Base-by-base conservation (phyloP, 1,140 invertebrate species). In the Druon quercuslanigerum region DNA sequence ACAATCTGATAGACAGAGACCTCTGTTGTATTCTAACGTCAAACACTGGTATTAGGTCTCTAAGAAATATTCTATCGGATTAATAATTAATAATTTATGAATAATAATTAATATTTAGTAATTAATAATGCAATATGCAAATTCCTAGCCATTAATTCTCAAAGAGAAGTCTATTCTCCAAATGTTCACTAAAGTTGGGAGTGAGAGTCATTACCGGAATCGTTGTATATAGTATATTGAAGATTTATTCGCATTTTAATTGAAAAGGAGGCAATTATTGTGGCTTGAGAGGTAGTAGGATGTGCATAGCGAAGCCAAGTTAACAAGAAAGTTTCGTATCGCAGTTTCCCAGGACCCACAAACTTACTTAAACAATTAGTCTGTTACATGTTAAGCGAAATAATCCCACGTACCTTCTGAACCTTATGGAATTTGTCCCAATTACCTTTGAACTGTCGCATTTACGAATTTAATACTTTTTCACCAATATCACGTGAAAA, bases 311-410 rank as follows among this genome's bases (percentile, higher is more conserved):
- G 25, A 56, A 66, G 33, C 33, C 25, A 66, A 40, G 33, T 66
- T 66, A 66, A 66, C 60, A 33, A 66, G 60, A 66, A 66, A 66
- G 60, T 66, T 66, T 66, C 25, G 60, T 66, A 66, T 66, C 60
- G 60, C 60, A 66, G 60, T 66, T 66, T 66, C 60, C 13, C 60
- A 66, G 60, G 60, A 66, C 60, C 60, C 40, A 66, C 14, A 66
- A 66, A 66, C 60, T 66, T 66, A 66, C 60, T 66, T 66, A 66
- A 66, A 66, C 60, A 66, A 66, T 66, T 66, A 66, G 60, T 66
- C 60, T 66, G 60, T 66, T 66, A 40, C 14, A 66, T 66, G 25
- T 66, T 66, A 20, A 46, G 33, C 60, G 60, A 40, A 66, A 66
- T 66, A 66, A 66, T 66, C 20, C 25, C 13, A 40, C 33, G 25